Base-by-base conservation (phyloP, 2,113 vertebrate species). In the Sturnus vulgaris region DNA sequence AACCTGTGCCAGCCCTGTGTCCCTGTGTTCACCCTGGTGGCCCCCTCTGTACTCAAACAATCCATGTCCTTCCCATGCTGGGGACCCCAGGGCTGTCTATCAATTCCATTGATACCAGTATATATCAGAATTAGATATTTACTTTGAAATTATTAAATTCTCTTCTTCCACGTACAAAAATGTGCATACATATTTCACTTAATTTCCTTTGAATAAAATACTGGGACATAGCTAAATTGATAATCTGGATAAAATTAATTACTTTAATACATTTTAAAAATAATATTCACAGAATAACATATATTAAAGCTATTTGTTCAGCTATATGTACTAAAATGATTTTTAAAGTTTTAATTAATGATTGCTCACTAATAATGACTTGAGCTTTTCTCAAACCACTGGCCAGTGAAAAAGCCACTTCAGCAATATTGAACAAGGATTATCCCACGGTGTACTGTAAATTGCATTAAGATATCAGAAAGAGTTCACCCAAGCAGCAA, bases 391-490 rank as follows among this genome's bases (percentile, higher is more conserved):
- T 93, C 40, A 71, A 95, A 72, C 72, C 2, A 10, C 59, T 94
- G 91, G 73, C 91, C 94, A 96, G 46, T 91, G 87, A 95, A 97
- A 97, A 92, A 61, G 64, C 25, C 27, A 68, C 44, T 75, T 92
- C 56, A 91, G 84, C 68, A 88, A 68, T 94, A 96, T 63, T 53
- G 72, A 97, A 90, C 57, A 93, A 95, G 91, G 60, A 69, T 94
- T 93, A 96, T 95, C 31, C 50, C 30, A 75, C 44, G 47, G 30
- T 92, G 27, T 87, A 85, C 59, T 86, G 46, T 92, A 96, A 90
- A 63, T 86, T 91, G 31, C 39, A 94, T 95, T 95, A 96, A 96
- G 77, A 93, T 88, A 93, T 68, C 88, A 82, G 73, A 86, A 97
- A 25, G 85, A 87, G 92, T 94, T 91, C 80, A 71, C n/a, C 27